These are phyloP conservation scores for Muscicapa comitata DNA, from an alignment of 2,797 vertebrate species.

Conservation along the genomic window DNA sequence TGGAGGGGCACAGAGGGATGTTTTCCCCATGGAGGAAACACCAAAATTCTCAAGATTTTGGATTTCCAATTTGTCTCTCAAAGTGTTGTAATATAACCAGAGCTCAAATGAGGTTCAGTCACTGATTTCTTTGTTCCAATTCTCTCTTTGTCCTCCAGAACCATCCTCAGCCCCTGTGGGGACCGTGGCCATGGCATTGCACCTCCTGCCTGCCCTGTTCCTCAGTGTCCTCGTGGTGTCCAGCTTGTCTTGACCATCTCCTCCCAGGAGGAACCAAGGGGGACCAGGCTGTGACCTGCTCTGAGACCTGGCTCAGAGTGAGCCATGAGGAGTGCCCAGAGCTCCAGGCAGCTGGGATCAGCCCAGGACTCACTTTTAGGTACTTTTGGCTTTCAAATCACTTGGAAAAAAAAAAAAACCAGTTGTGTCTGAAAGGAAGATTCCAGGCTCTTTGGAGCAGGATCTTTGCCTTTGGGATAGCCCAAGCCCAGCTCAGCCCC, in stretches of 20 bases:
- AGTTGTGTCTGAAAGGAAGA: neutral
- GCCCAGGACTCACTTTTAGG: neutral
- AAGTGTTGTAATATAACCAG: too few relatives aligned
- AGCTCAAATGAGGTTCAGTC: rapidly evolving
- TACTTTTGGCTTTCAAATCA: neutral
- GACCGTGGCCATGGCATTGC: neutral
- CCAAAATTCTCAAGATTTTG: too few relatives aligned
- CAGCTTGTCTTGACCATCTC: neutral
- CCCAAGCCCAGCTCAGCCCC: neutral
- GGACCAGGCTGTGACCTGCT: neutral
- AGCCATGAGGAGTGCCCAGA: neutral
- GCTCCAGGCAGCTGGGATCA: neutral
- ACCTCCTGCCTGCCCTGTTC: neutral
- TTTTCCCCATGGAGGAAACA: neutral
- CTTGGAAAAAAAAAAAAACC: rapidly evolving
- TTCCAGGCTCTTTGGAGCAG: neutral
- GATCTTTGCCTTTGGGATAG: neutral
- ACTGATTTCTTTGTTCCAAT: neutral
- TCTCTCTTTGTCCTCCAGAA: neutral
- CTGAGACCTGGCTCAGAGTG: neutral
- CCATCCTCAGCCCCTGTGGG: neutral
- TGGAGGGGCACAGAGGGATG: neutral
- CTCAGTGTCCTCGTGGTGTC: neutral
- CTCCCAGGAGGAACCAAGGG: neutral
- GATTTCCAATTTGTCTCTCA: too few relatives aligned